These are phyloP conservation scores for Cataglyphis livida DNA, from an alignment of 2,888 invertebrate species.

Conservation along the genomic window DNA sequence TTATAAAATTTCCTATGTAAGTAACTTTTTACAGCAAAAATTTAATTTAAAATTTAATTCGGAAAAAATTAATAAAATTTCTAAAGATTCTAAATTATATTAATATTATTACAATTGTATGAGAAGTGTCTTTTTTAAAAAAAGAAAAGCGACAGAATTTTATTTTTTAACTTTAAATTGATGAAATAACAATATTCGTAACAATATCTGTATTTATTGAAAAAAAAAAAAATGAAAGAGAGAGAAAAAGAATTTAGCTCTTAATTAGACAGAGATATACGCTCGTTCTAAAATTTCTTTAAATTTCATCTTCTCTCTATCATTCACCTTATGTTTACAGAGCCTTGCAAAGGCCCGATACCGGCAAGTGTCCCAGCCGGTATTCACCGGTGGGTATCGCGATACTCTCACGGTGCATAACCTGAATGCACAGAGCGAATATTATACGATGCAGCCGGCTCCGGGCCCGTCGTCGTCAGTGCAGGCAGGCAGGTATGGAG, in stretches of 20 bases:
- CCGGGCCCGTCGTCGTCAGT: slow-evolving; percentile 47
- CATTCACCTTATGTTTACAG: slow-evolving; percentile 49
- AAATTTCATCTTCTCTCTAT: slow-evolving; percentile 30
- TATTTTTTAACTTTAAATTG: not conserved
- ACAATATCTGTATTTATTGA: not conserved
- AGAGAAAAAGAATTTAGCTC: not conserved
- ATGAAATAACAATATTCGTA: not conserved
- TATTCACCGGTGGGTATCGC: slow-evolving; percentile 37
- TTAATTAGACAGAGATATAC: slow-evolving; percentile 5
- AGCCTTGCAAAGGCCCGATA: slow-evolving; percentile 18
- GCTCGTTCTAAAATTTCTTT: not conserved
- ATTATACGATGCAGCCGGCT: slow-evolving; percentile 70
- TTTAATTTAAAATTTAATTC: not conserved
- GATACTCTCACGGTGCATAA: slow-evolving; percentile 57
- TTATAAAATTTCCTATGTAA: not conserved
- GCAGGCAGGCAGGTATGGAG: slow-evolving; percentile 64
- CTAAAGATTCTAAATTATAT: not conserved
- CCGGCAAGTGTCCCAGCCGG: slow-evolving; percentile 46
- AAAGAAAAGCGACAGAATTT: not conserved
- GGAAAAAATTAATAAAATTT: not conserved
- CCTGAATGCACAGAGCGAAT: slow-evolving; percentile 60
- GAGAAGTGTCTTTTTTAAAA: not conserved
- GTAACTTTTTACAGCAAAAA: not conserved
- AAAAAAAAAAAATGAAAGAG: not conserved
- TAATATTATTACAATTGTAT: not conserved